phyloP scores from a whole-genome alignment of 2,113 vertebrate species.

The Triplophysa rosa region DNA sequence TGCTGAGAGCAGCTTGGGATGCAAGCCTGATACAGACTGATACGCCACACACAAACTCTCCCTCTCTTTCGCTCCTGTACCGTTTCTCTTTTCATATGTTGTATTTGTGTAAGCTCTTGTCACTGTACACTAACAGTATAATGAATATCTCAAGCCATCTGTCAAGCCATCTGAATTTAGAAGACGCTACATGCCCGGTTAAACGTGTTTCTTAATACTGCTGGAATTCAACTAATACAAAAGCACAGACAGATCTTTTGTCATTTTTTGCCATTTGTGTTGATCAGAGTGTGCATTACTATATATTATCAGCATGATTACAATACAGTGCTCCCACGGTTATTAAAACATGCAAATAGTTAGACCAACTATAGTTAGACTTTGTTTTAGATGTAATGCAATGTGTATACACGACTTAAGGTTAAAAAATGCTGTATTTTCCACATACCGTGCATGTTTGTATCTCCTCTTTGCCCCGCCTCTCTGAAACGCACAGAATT shows the following conservation, averaged over 20 bases:
- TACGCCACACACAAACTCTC: slow-evolving; percentile 26
- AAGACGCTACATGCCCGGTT: background rate
- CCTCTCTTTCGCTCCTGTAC: slow-evolving; percentile 45
- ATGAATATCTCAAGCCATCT: background rate
- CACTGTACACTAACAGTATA: slow-evolving; percentile 1
- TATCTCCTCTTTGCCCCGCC: no score
- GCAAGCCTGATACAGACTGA: slow-evolving; percentile 25
- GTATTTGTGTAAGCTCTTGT: slow-evolving; percentile 6
- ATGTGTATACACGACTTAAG: no score
- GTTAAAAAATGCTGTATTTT: no score
- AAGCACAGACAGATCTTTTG: background rate
- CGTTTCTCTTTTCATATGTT: slow-evolving; percentile 1
- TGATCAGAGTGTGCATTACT: no score
- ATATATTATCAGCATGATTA: no score
- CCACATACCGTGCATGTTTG: no score
- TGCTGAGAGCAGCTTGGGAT: slow-evolving; percentile 26
- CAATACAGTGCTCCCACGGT: no score
- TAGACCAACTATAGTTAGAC: no score
- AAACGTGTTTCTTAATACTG: slow-evolving; percentile 3
- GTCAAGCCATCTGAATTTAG: slow-evolving; percentile 21
- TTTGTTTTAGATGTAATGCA: no score
- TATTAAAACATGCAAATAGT: no score
- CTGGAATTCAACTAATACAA: background rate
- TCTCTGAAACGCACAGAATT: no score
- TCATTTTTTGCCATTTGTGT: background rate